Conservation (phyloP, 1,140 invertebrate genomes). For the Eumaeus atala region DNA sequence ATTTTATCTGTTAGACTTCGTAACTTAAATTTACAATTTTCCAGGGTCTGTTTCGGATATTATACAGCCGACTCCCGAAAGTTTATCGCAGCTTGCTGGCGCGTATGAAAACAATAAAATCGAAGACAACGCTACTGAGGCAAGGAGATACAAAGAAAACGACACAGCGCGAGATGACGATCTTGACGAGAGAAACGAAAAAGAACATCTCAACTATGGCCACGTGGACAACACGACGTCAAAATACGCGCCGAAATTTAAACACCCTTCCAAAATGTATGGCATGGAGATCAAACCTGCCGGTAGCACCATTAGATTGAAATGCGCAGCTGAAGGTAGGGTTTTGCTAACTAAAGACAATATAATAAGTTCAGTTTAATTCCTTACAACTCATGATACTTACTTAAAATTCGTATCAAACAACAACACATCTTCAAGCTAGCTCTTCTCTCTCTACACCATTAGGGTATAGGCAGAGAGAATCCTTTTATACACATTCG, state of each 20-base stretch:
- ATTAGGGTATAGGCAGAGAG: too few species aligned
- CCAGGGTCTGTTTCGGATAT: constrained; percentile 9
- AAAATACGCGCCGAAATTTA: constrained; percentile 58
- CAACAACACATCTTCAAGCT: too few species aligned
- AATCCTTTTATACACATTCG: too few species aligned
- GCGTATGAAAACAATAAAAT: constrained; percentile 48
- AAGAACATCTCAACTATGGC: constrained; percentile 52
- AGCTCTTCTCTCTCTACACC: too few species aligned
- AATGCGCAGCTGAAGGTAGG: constrained; percentile 69
- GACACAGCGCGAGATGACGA: constrained; percentile 52
- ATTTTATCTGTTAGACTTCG: too few species aligned
- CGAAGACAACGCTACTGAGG: constrained; percentile 46
- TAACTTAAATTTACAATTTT: background rate
- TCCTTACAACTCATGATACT: too few species aligned
- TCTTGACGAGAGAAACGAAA: constrained; percentile 54
- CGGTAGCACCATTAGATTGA: constrained; percentile 60
- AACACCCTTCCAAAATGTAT: constrained; percentile 61
- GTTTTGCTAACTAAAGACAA: too few species aligned
- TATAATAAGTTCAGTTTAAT: too few species aligned
- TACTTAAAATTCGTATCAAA: too few species aligned
- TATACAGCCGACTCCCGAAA: constrained; percentile 39
- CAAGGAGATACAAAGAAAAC: constrained; percentile 39
- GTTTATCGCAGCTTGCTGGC: constrained; percentile 42
- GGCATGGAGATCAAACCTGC: constrained; percentile 65
- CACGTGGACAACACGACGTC: constrained; percentile 51